Conservation (phyloP, 2,113 vertebrate genomes). For the Anhinga anhinga region DNA sequence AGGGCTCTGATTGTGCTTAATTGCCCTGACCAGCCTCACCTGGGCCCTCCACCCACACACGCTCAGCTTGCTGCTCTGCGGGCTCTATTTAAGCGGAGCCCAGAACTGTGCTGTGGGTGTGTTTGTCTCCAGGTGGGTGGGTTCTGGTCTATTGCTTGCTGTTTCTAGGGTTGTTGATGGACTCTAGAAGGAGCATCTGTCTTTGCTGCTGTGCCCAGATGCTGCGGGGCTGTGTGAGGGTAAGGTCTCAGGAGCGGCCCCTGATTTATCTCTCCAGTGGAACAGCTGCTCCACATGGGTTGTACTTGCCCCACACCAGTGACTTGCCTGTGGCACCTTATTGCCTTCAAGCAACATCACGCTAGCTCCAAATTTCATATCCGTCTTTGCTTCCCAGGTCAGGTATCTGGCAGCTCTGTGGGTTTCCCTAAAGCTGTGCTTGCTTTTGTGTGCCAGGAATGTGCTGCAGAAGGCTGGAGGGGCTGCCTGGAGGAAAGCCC, state of each 20-base stretch:
- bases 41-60: neutral
- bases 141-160: neutral
- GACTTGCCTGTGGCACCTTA: neutral
- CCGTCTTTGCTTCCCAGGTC: neutral
- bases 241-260: neutral
- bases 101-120: neutral
- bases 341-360: neutral
- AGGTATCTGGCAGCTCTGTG: neutral
- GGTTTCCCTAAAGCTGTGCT: neutral
- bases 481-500: neutral
- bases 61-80: neutral
- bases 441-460: neutral
- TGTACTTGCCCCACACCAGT: neutral
- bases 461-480: neutral
- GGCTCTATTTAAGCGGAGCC: neutral
- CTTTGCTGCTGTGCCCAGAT: neutral
- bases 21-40: neutral
- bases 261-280: neutral
- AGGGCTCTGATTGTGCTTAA: neutral
- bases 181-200: neutral
- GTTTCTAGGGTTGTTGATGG: neutral
- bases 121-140: fast-evolving
- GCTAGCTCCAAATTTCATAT: neutral
- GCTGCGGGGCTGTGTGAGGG: neutral
- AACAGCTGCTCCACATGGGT: neutral